Base-by-base conservation (phyloP, 2,888 invertebrate species). In the Imbricaverruca yamaguchii region DNA sequence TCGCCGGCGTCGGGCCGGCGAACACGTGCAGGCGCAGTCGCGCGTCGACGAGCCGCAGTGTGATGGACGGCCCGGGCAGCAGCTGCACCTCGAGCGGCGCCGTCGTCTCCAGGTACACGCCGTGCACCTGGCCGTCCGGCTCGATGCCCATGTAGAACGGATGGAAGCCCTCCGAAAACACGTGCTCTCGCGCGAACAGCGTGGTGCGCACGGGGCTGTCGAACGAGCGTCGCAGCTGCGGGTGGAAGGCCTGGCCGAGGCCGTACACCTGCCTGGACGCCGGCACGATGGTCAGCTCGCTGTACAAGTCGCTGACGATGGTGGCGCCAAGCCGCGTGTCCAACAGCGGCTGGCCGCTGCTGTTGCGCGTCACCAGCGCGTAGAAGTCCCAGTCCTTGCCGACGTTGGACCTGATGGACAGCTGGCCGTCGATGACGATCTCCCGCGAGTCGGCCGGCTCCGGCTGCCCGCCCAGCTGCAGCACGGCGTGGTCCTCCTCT, bases 71-170 rank as follows among this genome's bases (percentile, higher is more conserved):
- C 53, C 80, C 63, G 12, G 83, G 83, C 15, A 82, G 11, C 18
- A 81, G n/a, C 56, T 81, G 81, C 39, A 82, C 65, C 63, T 83
- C 82, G n/a, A 83, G 59, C 6, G 83, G 83, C 55, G 82, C 83
- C 10, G 82, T 74, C 67, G 81, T 83, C n/a, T 79, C 65, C 57
- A 83, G 80, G 80, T 82, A 81, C 39, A 83, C 80, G 2, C 83
- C 83, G 53, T 81, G 80, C 80, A 80, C 81, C 15, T 80, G 55
- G 15, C 83, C 82, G 61, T 67, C 57, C 15, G 69, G 79, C 65
- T 83, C 83, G 65, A 83, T 74, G 80, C 81, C 80, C 82, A 83
- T 82, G 82, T 80, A 82, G 80, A 82, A 83, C 8, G 83, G 83
- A 25, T 83, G 82, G 15, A 80, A 69, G 39, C 82, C 82, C 77